Evolutionary conservation across 30 jellyfish, hydroid and myxozoan genomes (phyloP), one percentile per base, ranked within the genome.

Genomic region (Aurelia sp.): DNA sequence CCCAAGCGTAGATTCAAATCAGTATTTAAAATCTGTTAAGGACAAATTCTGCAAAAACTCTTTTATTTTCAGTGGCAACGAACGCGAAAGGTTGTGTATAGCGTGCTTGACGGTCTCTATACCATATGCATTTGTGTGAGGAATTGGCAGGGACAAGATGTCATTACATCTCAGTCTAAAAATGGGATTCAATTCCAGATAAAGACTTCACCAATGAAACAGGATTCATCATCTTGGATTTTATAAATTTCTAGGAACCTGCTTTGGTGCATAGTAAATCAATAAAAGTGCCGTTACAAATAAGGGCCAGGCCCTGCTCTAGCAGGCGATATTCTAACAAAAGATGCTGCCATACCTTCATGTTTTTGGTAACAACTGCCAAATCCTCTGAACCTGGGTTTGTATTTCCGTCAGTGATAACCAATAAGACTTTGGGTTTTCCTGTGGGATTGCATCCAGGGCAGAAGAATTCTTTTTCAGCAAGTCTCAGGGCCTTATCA

Each of bases 381-480:
- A 93, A 67, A 30, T 78, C 89, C 35, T 59, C 91, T 12, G 97
- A 83, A 2, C 55, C 55, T 16, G 60, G 40, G 47, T 75, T 80
- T 50, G 97, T 90, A 50, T 81, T 90, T 11, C 97, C 99, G 63
- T 95, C 99, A 4, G 99, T 95, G 13, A 95, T 76, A 12, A 90
- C 97, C 13, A 95, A 61, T 57, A 95, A 84, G 33, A 90, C 97
- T 72, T 90, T 86, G 0, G 98, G 97, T 18, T 62, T 79, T 13
- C 72, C 86, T 17, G 80, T 71, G 35, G 88, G 87, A 72, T 50
- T 21, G 84, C 99, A 95, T 53, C 83, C 68, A 18, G 80, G 71
- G 68, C 99, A 95, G 72, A 89, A 95, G 71, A 95, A 63, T 20
- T 81, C 61, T 18, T 61, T 18, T 61, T 85, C 90, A n/a, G 96